These are phyloP conservation scores for Mya arenaria DNA, from an alignment of 1,140 invertebrate genomes.

Conservation along the genomic window DNA sequence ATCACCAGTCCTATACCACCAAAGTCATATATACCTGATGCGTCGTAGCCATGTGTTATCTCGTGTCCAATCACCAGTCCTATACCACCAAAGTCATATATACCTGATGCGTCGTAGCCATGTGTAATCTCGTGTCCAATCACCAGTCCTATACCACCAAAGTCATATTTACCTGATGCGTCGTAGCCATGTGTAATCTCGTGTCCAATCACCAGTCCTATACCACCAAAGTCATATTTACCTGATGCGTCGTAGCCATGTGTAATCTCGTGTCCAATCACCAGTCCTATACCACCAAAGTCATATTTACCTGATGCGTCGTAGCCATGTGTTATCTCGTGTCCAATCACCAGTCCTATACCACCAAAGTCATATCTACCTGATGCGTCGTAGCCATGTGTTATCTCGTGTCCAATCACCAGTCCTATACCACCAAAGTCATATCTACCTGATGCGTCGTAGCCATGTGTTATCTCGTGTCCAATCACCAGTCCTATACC, in stretches of 20 bases:
- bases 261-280: slow-evolving; percentile 92
- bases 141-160: slow-evolving; percentile 90
- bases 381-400: slow-evolving; percentile 91
- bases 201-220: slow-evolving; percentile 91
- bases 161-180: slow-evolving; percentile 84
- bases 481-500: slow-evolving; percentile 90
- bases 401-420: slow-evolving; percentile 92
- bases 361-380: slow-evolving; percentile 90
- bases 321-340: slow-evolving; percentile 93
- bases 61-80: slow-evolving; percentile 92
- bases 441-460: slow-evolving; percentile 88
- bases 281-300: slow-evolving; percentile 91
- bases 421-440: slow-evolving; percentile 91
- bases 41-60: slow-evolving; percentile 93
- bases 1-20: slow-evolving; percentile 91
- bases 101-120: slow-evolving; percentile 89
- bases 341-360: slow-evolving; percentile 90
- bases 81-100: slow-evolving; percentile 89
- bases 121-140: slow-evolving; percentile 93
- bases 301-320: slow-evolving; percentile 85
- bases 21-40: slow-evolving; percentile 85
- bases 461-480: slow-evolving; percentile 93
- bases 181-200: slow-evolving; percentile 94
- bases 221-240: slow-evolving; percentile 86
- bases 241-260: slow-evolving; percentile 91